Evolutionary conservation across 2,797 vertebrate species (phyloP), one percentile per base, ranked within the genome.

Genomic region (Sebastes taczanowskii): DNA sequence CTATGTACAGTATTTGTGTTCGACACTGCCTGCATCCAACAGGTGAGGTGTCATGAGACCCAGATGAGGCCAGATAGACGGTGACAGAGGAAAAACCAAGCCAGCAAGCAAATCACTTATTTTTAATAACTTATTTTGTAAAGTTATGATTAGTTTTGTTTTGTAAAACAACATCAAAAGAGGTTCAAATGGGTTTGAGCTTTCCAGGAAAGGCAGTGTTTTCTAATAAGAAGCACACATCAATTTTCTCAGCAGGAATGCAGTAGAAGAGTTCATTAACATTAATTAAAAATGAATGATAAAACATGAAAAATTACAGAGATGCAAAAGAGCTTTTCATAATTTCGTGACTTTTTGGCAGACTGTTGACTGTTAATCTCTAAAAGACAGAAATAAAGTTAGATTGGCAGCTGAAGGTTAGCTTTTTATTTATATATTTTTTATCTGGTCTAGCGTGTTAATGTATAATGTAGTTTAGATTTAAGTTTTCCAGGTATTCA

Each of bases 121-220:
- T 14, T 14, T 38, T 38, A 38, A 14, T 38, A 14, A 38, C 55
- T 23, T 53, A 49, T 35, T 69, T 60, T 74, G 49, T 35, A 29
- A 13, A 22, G 32, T 52, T 52, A 46, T 35, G 62, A 67, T 77
- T 66, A 29, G 55, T 79, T 79, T 72, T 84, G 30, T 49, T 71
- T 65, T 20, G 32, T 78, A 30, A 60, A 71, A 59, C 46, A 22
- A 53, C 30, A 74, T 58, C 63, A 82, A 66, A 60, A 77, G 30
- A 71, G 27, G 34, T 34, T 78, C 64, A 75, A 73, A 79, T 81
- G 64, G 64, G 64, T 75, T 49, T 60, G 56, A 83, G 71, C 49
- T 38, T 53, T 64, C 62, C 58, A 68, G 38, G 53, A 68, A 67
- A 67, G 18, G 35, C 55, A 13, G 23, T 4, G 42, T 52, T 66